Evolutionary conservation across 2,797 vertebrate species (phyloP), one percentile per base, ranked within the genome.

Genomic region (Helicolenus hilgendorfi): DNA sequence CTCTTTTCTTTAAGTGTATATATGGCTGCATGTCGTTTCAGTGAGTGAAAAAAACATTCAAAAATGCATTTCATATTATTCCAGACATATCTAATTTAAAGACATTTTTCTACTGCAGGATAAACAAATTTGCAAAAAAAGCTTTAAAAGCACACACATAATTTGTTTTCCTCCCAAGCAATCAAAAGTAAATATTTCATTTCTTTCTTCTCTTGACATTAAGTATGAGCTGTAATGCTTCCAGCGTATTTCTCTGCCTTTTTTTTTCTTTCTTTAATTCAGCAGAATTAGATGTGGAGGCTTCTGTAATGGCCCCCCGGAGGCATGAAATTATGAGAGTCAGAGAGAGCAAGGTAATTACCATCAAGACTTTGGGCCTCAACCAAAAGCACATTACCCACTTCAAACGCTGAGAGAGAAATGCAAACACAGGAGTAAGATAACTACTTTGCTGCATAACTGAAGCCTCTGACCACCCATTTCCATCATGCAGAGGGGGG

Each of bases 281-380:
- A 85, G 91, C 88, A 85, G 90, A 95, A 93, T 96, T 93, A 95
- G 92, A 95, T 83, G 89, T 89, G 92, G 92, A 92, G 85, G 93
- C 91, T 92, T 90, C 89, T 81, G 86, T 96, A 96, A 96, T 93
- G 91, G 85, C 78, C 89, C 94, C 96, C 94, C 10, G 75, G 87
- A 94, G 96, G 92, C 88, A 92, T 84, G 79, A 83, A 95, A 95
- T 95, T 95, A 95, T 95, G 92, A 95, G 93, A 94, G 91, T 91
- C 91, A 93, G 93, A 91, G 86, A 94, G 92, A 93, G 89, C 91
- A 85, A 94, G 90, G 91, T 94, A 96, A 97, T 97, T 96, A 96
- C 93, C 89, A 92, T 94, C 89, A 93, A 88, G 91, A 92, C 86
- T 92, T 92, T 92, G 85, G 91, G 89, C 84, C 83, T 92, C 81